Base-by-base conservation (phyloP, 1,140 invertebrate species). In the Frieseomelitta varia region DNA sequence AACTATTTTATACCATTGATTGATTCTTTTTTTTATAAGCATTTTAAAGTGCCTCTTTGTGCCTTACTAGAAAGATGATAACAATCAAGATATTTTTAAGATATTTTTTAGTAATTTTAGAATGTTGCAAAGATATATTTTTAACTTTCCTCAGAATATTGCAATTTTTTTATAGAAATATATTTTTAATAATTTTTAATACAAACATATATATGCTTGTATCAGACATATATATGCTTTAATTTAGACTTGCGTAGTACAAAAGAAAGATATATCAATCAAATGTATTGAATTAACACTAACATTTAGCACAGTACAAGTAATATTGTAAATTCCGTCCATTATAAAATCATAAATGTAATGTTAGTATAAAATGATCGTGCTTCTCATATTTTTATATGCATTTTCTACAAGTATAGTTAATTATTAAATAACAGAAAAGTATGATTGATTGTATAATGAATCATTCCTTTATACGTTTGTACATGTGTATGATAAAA, bases 281-380 rank as follows among this genome's bases (percentile, higher is more conserved):
- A 69, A 63, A 11, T 86, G 14, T 69, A 77, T 61, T 65, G 24
- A 34, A 47, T 56, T 79, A 67, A 55, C 51, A 27, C 69, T 80
- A 81, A 15, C 15, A 55, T 61, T 14, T 63, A 56, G 73, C 71
- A 86, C 56, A 63, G 72, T 78, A 81, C 39, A 14, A 17, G 85
- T 82, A 86, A 90, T 85, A 91, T 84, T 91, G 87, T 77, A 21
- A 69, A 84, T 85, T 74, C 89, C 90, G 85, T 92, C 84, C 87
- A 86, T 55, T 85, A 51, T 85, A 76, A 79, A 55, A 47, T 67
- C 63, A 79, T 80, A 21, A 78, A 81, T 34, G 67, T 87, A 90
- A 77, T 72, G 56, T 77, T 86, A 90, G 4, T 58, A 34, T 39
- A 73, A 47, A 61, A 65, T 51, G 75, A 83, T 84, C 80, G n/a